These are phyloP conservation scores for Halyomorpha halys DNA, from an alignment of 1,140 invertebrate species.

Conservation along the genomic window DNA sequence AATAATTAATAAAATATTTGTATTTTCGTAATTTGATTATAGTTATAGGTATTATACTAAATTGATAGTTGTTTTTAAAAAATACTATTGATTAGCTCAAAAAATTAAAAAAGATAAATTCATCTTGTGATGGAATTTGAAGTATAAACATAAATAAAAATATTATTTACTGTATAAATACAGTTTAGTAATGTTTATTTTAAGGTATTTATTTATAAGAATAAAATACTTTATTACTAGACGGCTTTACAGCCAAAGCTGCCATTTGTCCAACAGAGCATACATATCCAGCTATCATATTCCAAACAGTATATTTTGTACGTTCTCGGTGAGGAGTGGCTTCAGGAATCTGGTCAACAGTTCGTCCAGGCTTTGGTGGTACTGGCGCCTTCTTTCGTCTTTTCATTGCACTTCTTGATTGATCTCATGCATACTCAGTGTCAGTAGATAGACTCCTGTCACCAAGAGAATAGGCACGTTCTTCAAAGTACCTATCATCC, in stretches of 20 bases:
- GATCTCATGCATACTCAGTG: conserved; percentile 59
- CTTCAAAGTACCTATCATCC: conserved; percentile 34
- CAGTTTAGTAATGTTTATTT: no score
- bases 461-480: conserved; percentile 34
- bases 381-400: conserved; percentile 1
- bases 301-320: conserved; percentile 22
- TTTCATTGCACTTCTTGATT: not conserved
- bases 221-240: conserved; percentile 25
- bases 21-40: no score
- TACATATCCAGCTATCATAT: conserved; percentile 28
- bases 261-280: conserved; percentile 28
- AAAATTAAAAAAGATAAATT: no score
- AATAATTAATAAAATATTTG: no score
- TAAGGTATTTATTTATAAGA: conserved; percentile 20
- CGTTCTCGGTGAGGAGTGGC: conserved; percentile 3
- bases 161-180: no score
- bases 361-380: conserved; percentile 9
- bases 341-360: conserved; percentile 20
- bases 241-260: conserved; percentile 29
- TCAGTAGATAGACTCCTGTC: conserved; percentile 55
- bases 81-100: no score
- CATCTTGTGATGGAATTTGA: no score
- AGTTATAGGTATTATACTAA: no score
- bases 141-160: no score
- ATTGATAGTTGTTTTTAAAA: no score